Base-by-base conservation (phyloP, 1,140 invertebrate genomes). In the Achatina immaculata region DNA sequence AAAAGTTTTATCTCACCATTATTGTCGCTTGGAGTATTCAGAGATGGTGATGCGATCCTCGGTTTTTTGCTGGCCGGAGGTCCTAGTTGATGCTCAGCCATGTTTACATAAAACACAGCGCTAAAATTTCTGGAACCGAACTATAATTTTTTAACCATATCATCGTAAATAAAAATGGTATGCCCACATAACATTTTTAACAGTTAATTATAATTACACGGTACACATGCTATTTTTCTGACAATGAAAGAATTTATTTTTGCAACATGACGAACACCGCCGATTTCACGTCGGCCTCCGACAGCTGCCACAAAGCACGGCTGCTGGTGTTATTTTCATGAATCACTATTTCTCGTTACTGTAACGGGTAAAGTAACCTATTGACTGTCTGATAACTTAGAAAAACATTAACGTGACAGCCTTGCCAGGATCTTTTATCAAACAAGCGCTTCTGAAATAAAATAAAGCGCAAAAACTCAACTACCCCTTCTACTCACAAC, bases 31-130 rank as follows among this genome's bases (percentile, higher is more conserved):
- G 87, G 81, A 74, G 95, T 95, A 21, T 73, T 83, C 83, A 95
- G 93, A 85, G 95, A 94, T 88, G 94, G 94, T 89, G 94, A 94
- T 92, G 93, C 93, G 91, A 97, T 94, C 93, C 97, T 97, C 88
- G 94, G 94, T 94, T 96, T 95, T 94, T 98, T 98, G 91, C 94
- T 96, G 91, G 96, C 96, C 91, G 96, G 96, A 94, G 96, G 96
- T 90, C 96, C 96, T 93, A 96, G 95, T 83, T 97, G 94, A 94
- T 96, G 96, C 94, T 98, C 96, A 93, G 96, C 90, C 90, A 90
- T 90, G 89, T 89, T 90, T 84, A 81, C 72, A 81, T 84, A 31
- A 80, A 80, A 84, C 81, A 83, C 74, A 80, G 72, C 78, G 68
- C 76, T 73, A 62, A 21, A 43, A 81, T 81, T 83, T 85, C 84